These are phyloP conservation scores for Lophura nycthemera DNA, from an alignment of 2,113 vertebrate species.

Conservation along the genomic window DNA sequence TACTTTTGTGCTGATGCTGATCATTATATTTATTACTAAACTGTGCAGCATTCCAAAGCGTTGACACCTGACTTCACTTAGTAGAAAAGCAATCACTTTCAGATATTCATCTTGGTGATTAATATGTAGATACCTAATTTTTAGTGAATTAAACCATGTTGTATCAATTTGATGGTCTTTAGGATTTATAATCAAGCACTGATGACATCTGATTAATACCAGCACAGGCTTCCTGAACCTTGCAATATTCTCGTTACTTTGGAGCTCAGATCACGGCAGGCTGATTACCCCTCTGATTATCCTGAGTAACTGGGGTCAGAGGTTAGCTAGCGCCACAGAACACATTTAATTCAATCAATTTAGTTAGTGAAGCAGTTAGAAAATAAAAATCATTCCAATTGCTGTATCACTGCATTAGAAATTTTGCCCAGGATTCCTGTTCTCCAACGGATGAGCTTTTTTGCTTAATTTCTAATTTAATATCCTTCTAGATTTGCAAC, in stretches of 20 bases:
- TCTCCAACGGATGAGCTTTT: conserved; percentile 32
- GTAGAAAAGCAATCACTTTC: conserved; percentile 11
- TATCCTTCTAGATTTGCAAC: conserved; percentile 46
- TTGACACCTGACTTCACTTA: conserved; percentile 11
- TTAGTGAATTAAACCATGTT: not conserved
- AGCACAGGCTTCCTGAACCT: conserved; percentile 49
- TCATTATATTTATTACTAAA: conserved; percentile 20
- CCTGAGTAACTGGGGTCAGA: conserved; percentile 61
- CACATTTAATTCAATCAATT: conserved; percentile 76
- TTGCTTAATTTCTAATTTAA: conserved; percentile 68
- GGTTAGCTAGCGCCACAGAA: conserved; percentile 58
- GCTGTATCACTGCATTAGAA: conserved; percentile 36
- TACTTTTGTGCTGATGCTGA: conserved; percentile 27
- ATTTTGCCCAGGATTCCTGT: conserved; percentile 40
- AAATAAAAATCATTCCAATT: not conserved
- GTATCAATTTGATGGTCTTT: conserved; percentile 19
- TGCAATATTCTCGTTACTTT: conserved; percentile 7
- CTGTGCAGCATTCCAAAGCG: not conserved
- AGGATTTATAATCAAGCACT: conserved; percentile 50
- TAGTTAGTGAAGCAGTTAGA: conserved; percentile 39
- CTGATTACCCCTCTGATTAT: conserved; percentile 73
- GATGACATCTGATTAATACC: conserved; percentile 55
- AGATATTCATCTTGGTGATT: not conserved
- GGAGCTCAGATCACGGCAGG: conserved; percentile 33
- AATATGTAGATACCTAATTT: conserved; percentile 15